Conservation (phyloP, 2,113 vertebrate genomes). For the Archilochus colubris region DNA sequence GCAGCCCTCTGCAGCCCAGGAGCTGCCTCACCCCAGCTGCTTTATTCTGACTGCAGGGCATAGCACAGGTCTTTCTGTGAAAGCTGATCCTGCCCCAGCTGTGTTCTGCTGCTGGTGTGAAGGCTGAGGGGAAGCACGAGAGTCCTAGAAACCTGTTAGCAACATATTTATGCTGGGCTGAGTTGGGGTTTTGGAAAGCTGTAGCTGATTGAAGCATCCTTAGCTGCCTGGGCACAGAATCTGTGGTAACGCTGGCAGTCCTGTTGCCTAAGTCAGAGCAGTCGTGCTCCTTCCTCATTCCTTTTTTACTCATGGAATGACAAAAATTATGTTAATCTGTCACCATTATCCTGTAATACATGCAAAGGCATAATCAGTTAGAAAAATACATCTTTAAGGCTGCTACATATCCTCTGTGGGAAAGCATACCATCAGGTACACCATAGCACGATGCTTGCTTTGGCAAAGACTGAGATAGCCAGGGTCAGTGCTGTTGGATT, state of each 20-base stretch:
- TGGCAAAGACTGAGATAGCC: background rate
- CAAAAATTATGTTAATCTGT: background rate
- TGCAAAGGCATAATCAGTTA: background rate
- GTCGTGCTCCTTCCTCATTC: background rate
- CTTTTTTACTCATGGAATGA: background rate
- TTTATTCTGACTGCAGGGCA: background rate
- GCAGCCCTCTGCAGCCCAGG: background rate
- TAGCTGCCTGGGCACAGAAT: background rate
- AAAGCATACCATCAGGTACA: background rate
- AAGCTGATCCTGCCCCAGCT: background rate
- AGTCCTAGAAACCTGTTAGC: background rate
- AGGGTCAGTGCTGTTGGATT: background rate
- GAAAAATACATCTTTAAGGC: background rate
- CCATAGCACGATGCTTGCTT: background rate
- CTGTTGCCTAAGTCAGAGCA: background rate
- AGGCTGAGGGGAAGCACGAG: background rate
- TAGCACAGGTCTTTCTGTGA: fast-evolving
- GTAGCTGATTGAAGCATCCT: background rate
- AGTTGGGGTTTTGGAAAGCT: background rate
- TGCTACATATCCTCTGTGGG: background rate
- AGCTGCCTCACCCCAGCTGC: background rate
- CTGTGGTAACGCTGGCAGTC: fast-evolving
- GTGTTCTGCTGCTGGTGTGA: background rate
- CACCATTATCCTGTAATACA: background rate
- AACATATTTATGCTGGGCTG: background rate